phyloP scores from a whole-genome alignment of 2,797 vertebrate species.

The Myoxocephalus aenaeus region DNA sequence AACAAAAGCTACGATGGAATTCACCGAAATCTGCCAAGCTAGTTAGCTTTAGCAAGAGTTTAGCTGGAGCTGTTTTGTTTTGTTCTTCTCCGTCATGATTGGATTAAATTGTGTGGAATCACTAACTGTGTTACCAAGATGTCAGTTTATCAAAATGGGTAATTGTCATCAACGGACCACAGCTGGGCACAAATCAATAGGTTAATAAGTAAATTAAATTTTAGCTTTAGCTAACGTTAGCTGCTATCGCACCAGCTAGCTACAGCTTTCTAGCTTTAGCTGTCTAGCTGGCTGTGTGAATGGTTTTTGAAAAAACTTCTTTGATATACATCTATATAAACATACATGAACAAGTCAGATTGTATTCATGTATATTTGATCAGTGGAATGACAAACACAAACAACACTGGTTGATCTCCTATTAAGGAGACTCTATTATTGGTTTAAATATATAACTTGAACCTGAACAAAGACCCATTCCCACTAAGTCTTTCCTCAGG shows the following conservation, averaged over 20 bases:
- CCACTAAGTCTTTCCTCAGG: not conserved
- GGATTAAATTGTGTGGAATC: not conserved
- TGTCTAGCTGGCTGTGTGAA: not conserved
- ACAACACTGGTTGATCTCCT: not conserved
- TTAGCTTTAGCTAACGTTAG: not conserved
- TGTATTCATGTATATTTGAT: not conserved
- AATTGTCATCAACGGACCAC: too few relatives aligned
- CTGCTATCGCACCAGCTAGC: not conserved
- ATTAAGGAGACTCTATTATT: not conserved
- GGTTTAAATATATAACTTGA: not conserved
- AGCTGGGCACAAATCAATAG: not conserved
- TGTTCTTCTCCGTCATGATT: too few relatives aligned
- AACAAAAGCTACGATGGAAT: too few relatives aligned
- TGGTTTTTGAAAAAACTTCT: not conserved
- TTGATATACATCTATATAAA: not conserved
- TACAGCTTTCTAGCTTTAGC: not conserved
- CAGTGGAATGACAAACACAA: not conserved
- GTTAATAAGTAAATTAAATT: not conserved
- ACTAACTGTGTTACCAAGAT: too few relatives aligned
- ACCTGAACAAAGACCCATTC: not conserved
- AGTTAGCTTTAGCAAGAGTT: not conserved
- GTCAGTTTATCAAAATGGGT: not conserved
- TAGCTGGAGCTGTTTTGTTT: too few relatives aligned
- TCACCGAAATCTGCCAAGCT: too few relatives aligned
- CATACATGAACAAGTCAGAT: not conserved